Evolutionary conservation across 2,888 invertebrate species (phyloP), one percentile per base, ranked within the genome.

Genomic region (Xestia rhomboidea): DNA sequence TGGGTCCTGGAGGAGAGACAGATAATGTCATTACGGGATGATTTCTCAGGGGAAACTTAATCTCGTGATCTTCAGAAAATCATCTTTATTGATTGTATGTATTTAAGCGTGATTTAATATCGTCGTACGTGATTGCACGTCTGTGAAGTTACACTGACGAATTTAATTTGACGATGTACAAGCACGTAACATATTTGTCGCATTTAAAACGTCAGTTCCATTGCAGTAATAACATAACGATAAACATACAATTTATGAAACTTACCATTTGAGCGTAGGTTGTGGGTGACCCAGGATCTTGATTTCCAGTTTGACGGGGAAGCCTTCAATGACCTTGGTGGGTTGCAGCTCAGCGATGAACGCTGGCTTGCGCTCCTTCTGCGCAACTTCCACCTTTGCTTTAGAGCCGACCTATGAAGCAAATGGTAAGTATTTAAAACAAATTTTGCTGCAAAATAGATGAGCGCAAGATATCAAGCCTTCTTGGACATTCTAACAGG

Each of bases 261-360:
- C 54, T 93, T 88, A 97, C 99, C 99, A 99, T 91, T 98, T 98
- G 63, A 99, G 96, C 27, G 97, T 97, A 0, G 99, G 99, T 41
- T 96, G 95, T 1, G 99, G 99, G 92, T 98, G 98, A n/a, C 98
- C 99, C 49, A 97, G 95, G 2, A 98, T 97, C 93, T 98, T 98
- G 44, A 98, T 97, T 90, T 98, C 98, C 90, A 98, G 95, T 90
- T 98, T 98, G 24, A 98, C 98, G 0, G 99, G 98, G 93, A 98
- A 98, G 0, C 99, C 98, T 95, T 99, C 98, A 64, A 98, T 98
- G 34, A 98, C 98, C 66, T 97, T 98, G 38, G 97, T 94, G 5
- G 98, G 98, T 88, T 98, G 97, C 44, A 99, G 95, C 78, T 98
- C 97, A 0, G 97, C 97, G 27, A 98, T 96, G 93, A 99, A 98